phyloP scores from a whole-genome alignment of 2,888 invertebrate species.

The Melolontha melolontha region DNA sequence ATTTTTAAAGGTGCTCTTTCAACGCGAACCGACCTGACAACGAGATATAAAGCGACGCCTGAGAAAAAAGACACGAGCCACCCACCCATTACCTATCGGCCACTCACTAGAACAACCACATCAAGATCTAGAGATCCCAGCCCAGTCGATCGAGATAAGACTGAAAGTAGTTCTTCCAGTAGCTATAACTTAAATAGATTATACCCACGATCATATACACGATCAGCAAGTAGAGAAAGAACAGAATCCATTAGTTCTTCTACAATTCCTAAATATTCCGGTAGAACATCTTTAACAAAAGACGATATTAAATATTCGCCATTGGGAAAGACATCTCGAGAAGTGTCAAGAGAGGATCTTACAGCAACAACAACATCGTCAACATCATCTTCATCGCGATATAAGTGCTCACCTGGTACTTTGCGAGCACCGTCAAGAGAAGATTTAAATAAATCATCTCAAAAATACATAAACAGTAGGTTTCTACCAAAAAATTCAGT shows the following conservation, averaged over 20 bases:
- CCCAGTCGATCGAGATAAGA: conserved; percentile 66
- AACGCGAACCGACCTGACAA: conserved; percentile 48
- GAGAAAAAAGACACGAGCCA: conserved; percentile 57
- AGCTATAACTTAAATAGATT: conserved; percentile 69
- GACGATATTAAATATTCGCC: conserved; percentile 54
- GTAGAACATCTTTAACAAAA: conserved; percentile 55
- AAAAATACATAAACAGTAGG: conserved; percentile 64
- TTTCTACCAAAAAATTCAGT: conserved; percentile 64
- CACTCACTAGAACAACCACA: conserved; percentile 55
- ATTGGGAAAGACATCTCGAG: conserved; percentile 53
- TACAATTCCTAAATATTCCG: conserved; percentile 58
- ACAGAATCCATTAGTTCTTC: conserved; percentile 55
- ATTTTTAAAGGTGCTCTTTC: conserved; percentile 46
- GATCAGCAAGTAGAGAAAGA: conserved; percentile 60
- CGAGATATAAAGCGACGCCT: conserved; percentile 51
- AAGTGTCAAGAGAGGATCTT: conserved; percentile 53
- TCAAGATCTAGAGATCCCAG: conserved; percentile 70
- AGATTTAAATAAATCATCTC: conserved; percentile 58
- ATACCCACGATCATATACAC: conserved; percentile 66
- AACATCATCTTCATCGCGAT: conserved; percentile 27
- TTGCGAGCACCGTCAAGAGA: conserved; percentile 59
- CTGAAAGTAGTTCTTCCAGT: conserved; percentile 67
- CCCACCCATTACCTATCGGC: conserved; percentile 67
- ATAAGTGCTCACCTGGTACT: conserved; percentile 46
- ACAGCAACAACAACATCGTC: conserved; percentile 27